Evolutionary conservation across 2,113 vertebrate genomes (phyloP), one percentile per base, ranked within the genome.

Genomic region (Rhea americana): DNA sequence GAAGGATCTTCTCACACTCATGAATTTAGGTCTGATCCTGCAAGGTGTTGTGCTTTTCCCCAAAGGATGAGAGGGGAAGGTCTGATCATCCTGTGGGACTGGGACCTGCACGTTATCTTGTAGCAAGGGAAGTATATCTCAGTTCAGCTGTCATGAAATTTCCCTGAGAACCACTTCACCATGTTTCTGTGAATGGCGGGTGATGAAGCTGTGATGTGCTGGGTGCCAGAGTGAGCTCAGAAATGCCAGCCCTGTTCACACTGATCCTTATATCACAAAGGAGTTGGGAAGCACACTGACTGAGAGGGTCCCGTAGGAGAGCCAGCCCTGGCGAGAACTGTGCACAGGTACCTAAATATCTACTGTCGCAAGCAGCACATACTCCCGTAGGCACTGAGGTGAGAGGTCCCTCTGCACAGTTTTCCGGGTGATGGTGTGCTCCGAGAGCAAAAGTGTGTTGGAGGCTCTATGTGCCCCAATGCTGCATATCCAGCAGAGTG

Each of bases 401-500:
- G 37, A 32, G 15, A 35, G 18, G 21, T 61, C 21, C 17, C 66
- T 81, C 30, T 3, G 1, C 17, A 17, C 25, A 21, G 22, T 37
- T 61, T n/a, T 14, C 2, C 26, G 25, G n/a, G 62, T 62, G 61
- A 9, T n/a, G 50, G 45, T 1, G 3, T 55, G n/a, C 73, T 67
- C 65, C 59, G 35, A 2, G 2, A 74, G 35, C 11, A 30, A 13
- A 53, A 55, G 32, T 26, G 62, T 25, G 2, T 43, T 3, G 18
- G 65, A 66, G 72, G 16, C 41, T 20, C 37, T 30, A 0, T 0
- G 18, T 8, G 37, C 68, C n/a, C 26, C 9, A 9, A 22, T 1
- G 0, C n/a, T 5, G 0, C 51, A 28, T 1, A 26, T 1, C 32
- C 0, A 1, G 51, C 78, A 30, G 24, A 22, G 35, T 0, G 1